These are phyloP conservation scores for Darevskia mixta DNA, from an alignment of 2,797 vertebrate species.

Conservation along the genomic window DNA sequence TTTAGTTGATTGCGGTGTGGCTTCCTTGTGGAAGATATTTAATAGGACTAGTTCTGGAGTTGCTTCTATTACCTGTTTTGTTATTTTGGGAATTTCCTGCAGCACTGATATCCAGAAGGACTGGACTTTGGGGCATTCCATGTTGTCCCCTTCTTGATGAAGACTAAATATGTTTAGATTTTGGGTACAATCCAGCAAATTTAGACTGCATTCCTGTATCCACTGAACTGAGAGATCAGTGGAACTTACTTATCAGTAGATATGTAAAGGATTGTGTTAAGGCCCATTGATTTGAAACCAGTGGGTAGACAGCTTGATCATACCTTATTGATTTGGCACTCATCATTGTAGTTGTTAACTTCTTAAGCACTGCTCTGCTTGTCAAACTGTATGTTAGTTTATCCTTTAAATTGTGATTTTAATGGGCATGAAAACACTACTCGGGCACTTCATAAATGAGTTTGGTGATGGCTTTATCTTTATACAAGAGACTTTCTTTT, in stretches of 20 bases:
- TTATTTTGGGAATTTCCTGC: too few relatives aligned
- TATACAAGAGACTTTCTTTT: not conserved
- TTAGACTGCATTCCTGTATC: not conserved
- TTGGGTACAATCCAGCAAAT: not conserved
- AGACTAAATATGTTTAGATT: not conserved
- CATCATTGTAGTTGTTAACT: fast-evolving
- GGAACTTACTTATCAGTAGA: too few relatives aligned
- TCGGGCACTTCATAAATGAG: not conserved
- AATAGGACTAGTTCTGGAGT: too few relatives aligned
- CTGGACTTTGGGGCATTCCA: too few relatives aligned
- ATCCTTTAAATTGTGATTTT: slow-evolving; percentile 17
- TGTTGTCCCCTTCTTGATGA: fast-evolving
- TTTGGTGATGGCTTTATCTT: not conserved
- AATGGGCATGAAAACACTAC: not conserved
- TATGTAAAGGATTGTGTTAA: not conserved
- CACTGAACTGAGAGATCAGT: too few relatives aligned
- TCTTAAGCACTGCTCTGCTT: not conserved
- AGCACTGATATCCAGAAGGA: too few relatives aligned
- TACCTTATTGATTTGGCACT: not conserved
- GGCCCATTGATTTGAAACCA: not conserved
- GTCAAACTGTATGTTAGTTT: not conserved
- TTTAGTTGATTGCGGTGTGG: too few relatives aligned
- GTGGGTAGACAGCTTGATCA: too few relatives aligned
- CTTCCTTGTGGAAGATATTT: too few relatives aligned
- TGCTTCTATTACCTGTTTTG: too few relatives aligned